These are phyloP conservation scores for Pseudococcus viburni DNA, from an alignment of 2,888 invertebrate species.

Conservation along the genomic window DNA sequence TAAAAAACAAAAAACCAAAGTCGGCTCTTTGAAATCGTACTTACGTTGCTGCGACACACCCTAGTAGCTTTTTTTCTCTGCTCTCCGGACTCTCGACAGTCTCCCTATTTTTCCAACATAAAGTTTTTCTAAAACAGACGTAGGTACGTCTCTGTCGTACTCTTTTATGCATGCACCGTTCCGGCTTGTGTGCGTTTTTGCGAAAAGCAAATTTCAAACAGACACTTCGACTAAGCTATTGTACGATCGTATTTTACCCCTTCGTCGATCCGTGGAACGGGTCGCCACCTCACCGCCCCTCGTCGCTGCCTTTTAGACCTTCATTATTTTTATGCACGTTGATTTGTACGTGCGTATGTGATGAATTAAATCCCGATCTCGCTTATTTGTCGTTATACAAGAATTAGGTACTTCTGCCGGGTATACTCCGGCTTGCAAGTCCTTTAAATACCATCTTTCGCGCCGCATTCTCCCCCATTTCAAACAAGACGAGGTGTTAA, in stretches of 20 bases:
- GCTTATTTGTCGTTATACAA: constrained; percentile 48
- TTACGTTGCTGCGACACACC: constrained; percentile 25
- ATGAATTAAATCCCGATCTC: constrained; percentile 53
- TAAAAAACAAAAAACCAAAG: constrained; percentile 48
- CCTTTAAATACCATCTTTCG: constrained; percentile 37
- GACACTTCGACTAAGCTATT: constrained; percentile 46
- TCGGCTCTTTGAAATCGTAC: constrained; percentile 41
- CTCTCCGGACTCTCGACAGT: constrained; percentile 43
- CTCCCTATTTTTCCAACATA: constrained; percentile 35
- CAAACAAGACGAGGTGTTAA: constrained; percentile 27
- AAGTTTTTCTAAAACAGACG: constrained; percentile 56
- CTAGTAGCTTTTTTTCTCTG: constrained; percentile 15
- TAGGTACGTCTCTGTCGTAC: neutral
- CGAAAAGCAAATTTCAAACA: constrained; percentile 53
- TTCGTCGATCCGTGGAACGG: neutral
- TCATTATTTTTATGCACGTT: constrained; percentile 57
- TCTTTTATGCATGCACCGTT: constrained; percentile 31
- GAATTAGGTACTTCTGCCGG: constrained; percentile 22
- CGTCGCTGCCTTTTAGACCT: neutral
- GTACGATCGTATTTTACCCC: constrained; percentile 37
- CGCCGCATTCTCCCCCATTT: constrained; percentile 21
- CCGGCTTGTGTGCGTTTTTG: neutral
- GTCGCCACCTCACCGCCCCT: no score
- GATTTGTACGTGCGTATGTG: constrained; percentile 49
- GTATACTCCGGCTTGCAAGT: neutral